These are phyloP conservation scores for Pachypanchax playfairii DNA, from an alignment of 2,113 vertebrate species.

Conservation along the genomic window DNA sequence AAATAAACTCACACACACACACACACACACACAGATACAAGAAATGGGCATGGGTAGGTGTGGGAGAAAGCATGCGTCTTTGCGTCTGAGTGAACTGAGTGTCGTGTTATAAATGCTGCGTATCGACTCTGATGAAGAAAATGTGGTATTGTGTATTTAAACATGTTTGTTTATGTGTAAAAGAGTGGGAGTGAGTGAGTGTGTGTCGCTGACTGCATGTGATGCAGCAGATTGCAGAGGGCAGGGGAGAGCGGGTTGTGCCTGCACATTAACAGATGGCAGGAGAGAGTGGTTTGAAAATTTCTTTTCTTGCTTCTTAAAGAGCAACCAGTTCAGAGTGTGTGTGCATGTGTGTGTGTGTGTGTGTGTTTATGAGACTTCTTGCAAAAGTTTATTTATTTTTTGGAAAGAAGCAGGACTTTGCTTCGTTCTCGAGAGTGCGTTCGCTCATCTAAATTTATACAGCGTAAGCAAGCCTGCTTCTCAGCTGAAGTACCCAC, in stretches of 20 bases:
- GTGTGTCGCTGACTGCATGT: conserved; percentile 31
- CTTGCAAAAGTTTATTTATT: not conserved
- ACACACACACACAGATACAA: conserved; percentile 1
- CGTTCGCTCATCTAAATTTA: conserved; percentile 42
- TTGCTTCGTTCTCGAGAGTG: conserved; percentile 41
- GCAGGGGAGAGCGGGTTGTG: conserved; percentile 58
- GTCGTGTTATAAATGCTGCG: conserved; percentile 3
- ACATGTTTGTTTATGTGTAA: not conserved
- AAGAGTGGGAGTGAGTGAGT: conserved; percentile 19
- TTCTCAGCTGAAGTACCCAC: conserved; percentile 18
- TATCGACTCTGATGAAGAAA: conserved; percentile 8
- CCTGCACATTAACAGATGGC: conserved; percentile 67
- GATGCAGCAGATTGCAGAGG: conserved; percentile 67
- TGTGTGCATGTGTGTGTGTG: not conserved
- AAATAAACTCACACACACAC: not conserved
- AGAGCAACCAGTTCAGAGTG: conserved; percentile 45
- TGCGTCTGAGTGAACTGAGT: not conserved
- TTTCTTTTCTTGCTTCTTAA: conserved; percentile 58
- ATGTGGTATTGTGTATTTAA: conserved; percentile 15
- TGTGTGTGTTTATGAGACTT: not conserved
- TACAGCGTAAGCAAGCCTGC: conserved; percentile 39
- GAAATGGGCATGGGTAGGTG: conserved; percentile 15
- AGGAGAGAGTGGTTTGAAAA: conserved; percentile 57
- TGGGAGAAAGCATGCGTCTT: not conserved
- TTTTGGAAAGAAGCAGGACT: conserved; percentile 16